Evolutionary conservation across 2,797 vertebrate genomes (phyloP).

Genomic region (Hemibagrus guttatus): DNA sequence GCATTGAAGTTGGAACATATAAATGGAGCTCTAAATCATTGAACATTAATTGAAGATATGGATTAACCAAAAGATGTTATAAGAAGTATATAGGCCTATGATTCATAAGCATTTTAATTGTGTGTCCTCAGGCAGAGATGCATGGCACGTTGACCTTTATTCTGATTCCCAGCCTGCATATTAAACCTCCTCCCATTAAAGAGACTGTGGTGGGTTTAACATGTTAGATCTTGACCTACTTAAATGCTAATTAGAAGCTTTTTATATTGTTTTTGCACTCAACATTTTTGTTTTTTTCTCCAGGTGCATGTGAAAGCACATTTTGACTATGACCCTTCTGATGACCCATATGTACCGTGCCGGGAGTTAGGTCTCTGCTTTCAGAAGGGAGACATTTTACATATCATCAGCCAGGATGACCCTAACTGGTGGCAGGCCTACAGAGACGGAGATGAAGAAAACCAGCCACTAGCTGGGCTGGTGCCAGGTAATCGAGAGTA

Average conservation of each 20-base stretch:
- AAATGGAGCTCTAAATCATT: neutral
- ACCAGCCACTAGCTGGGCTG: conserved; percentile 93
- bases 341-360: conserved; percentile 96
- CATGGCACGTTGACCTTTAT: conserved; percentile 94
- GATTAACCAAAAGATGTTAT: neutral
- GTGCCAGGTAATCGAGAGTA: conserved; percentile 84
- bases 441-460: conserved; percentile 96
- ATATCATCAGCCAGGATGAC: conserved; percentile 97
- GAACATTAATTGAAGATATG: neutral
- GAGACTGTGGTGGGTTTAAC: conserved; percentile 89
- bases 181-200: conserved; percentile 85
- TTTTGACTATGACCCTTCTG: conserved; percentile 97
- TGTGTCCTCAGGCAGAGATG: conserved; percentile 88
- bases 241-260: neutral
- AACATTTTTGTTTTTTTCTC: neutral
- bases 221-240: neutral
- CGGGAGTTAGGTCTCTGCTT: conserved; percentile 95
- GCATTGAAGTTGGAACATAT: neutral
- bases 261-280: neutral
- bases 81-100: neutral
- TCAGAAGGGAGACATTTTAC: conserved; percentile 97
- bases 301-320: conserved; percentile 95
- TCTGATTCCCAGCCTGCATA: conserved; percentile 88
- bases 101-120: neutral
- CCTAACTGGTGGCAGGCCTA: conserved; percentile 99